A percentile compares a stretch with the other conserved stretches of the same genome.
Conservation (phyloP, 2,888 invertebrate genomes). For the Hypsopygia costalis region DNA sequence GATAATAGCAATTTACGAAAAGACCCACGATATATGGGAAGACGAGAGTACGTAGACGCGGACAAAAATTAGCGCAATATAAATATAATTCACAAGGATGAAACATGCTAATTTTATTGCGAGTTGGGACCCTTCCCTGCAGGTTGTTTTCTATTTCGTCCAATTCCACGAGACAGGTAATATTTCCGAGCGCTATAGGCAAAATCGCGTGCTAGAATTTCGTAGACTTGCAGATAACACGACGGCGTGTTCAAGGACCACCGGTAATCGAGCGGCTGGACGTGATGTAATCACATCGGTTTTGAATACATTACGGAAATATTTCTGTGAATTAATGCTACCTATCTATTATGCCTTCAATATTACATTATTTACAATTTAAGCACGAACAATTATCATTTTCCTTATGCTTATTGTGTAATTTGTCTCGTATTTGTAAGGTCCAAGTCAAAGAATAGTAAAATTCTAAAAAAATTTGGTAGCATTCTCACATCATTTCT, state of each 20-base stretch:
- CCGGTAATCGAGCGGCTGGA: conserved; percentile 12
- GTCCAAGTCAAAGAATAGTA: too few relatives aligned
- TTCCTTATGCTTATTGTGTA: too few relatives aligned
- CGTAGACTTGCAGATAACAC: conserved; percentile 18
- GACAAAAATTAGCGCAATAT: too few relatives aligned
- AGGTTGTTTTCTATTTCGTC: conserved; percentile 1
- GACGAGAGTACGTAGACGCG: too few relatives aligned
- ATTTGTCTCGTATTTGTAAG: too few relatives aligned
- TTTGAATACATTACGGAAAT: conserved; percentile 9
- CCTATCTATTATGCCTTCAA: too few relatives aligned
- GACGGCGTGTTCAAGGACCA: conserved; percentile 21
- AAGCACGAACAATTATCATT: too few relatives aligned
- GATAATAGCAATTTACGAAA: too few relatives aligned
- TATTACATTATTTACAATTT: too few relatives aligned
- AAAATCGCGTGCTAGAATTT: background rate
- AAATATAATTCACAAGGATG: conserved; percentile 3
- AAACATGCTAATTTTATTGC: conserved; percentile 3
- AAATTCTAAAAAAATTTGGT: too few relatives aligned
- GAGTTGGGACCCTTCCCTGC: background rate
- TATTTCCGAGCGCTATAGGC: background rate
- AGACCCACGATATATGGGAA: too few relatives aligned
- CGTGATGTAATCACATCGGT: conserved; percentile 5
- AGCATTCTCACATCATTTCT: too few relatives aligned
- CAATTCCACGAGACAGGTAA: conserved; percentile 4
- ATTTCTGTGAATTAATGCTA: conserved; percentile 4